Evolutionary conservation across 2,888 invertebrate species (phyloP), one percentile per base, ranked within the genome.

Genomic region (Lampropteryx suffumata): DNA sequence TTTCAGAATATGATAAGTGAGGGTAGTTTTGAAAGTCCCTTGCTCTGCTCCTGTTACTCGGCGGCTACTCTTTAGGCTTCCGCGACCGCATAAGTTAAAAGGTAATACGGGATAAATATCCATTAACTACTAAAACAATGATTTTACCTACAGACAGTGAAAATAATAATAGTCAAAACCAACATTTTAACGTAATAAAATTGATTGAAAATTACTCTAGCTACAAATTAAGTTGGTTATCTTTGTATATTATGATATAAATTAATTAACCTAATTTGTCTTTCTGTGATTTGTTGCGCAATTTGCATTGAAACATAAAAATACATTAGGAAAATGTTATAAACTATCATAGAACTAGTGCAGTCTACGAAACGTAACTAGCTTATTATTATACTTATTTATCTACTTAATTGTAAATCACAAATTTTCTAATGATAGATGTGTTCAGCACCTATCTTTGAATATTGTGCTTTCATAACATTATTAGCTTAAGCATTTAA

Each of bases 231-330:
- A 73, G 67, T 71, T 75, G 71, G 73, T 75, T 78, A 76, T 76
- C 75, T 88, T 87, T 89, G 88, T 88, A 88, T 85, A 85, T 51
- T 45, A 57, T 75, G 75, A 74, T 76, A 67, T 82, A 84, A 83
- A 57, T 50, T 61, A 64, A 65, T 67, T 67, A 56, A 67, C 64
- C 57, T 66, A 65, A 65, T 65, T 67, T 67, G 60, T 67, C 60
- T 61, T 46, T 32, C 34, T 35, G 50, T 50, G 43, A 46, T 55
- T 51, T 52, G 45, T 50, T 55, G 49, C 56, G 46, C 53, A 43
- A 42, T 26, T 13, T 32, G 36, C 32, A 41, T n/a, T 8, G 30
- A 35, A 51, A 41, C 30, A 5, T 36, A 3, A 46, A 21, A 36
- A 33, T 30, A 17, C 35, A 28, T 36, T 45, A 24, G 24, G 11